These are phyloP conservation scores for Actinia tenebrosa DNA, from an alignment of 64 coral and sea anemone genomes.

Conservation along the genomic window DNA sequence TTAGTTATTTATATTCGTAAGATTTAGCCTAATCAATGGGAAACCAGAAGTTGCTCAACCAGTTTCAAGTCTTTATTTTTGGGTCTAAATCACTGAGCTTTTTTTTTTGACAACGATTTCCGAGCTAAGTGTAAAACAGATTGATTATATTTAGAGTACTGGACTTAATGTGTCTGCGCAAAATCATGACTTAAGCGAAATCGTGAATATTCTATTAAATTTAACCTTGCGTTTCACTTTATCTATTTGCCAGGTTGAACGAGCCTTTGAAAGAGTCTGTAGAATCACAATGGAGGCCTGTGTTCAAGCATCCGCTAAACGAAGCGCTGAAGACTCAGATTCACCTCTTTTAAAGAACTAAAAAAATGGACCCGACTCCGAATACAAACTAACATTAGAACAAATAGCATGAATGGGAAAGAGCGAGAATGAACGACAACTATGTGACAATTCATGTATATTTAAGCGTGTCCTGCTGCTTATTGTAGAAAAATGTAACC, in stretches of 20 bases:
- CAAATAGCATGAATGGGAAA: background rate
- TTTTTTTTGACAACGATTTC: too few relatives aligned
- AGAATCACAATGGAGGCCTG: constrained; percentile 7
- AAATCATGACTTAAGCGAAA: too few relatives aligned
- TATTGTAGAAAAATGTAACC: background rate
- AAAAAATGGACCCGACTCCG: background rate
- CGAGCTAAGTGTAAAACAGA: too few relatives aligned
- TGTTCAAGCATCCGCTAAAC: background rate
- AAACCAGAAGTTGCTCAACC: too few relatives aligned
- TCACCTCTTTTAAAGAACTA: background rate
- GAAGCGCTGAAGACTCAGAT: background rate
- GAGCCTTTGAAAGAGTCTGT: constrained; percentile 8
- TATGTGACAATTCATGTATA: background rate
- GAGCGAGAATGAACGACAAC: background rate
- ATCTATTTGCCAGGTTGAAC: background rate
- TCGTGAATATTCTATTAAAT: too few relatives aligned
- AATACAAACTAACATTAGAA: background rate
- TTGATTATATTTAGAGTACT: too few relatives aligned
- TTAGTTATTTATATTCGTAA: too few relatives aligned
- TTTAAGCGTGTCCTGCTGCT: background rate
- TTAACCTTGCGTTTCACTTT: background rate
- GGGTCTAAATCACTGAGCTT: too few relatives aligned
- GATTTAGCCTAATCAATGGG: too few relatives aligned
- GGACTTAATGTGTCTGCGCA: too few relatives aligned
- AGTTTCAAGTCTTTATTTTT: too few relatives aligned